Percentiles rank a stretch among this genome's conserved stretches.
These are phyloP conservation scores for Loris lydekkerianus DNA, from an alignment of 2,797 vertebrate genomes.

Conservation along the genomic window DNA sequence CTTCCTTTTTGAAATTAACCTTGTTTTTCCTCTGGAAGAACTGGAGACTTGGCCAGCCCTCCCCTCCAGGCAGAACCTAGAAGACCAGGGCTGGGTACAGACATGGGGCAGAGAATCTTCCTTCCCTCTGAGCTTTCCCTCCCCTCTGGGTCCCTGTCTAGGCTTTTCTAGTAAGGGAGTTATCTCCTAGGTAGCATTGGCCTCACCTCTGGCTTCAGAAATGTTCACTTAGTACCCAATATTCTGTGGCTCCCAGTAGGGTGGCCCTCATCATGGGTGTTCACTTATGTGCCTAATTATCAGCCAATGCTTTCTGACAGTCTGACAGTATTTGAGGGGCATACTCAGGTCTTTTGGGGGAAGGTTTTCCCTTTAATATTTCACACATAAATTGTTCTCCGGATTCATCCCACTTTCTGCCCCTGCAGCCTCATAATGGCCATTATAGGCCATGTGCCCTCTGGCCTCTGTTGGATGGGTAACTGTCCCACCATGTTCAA, in stretches of 20 bases:
- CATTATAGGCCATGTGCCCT: background rate
- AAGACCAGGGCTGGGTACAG: fast-evolving
- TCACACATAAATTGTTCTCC: background rate
- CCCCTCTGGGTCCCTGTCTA: background rate
- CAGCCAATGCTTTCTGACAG: background rate
- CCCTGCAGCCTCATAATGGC: background rate
- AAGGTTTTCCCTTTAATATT: background rate
- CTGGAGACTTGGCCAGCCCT: background rate
- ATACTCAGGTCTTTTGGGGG: background rate
- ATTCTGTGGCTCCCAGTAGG: background rate
- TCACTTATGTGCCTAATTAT: background rate
- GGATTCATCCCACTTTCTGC: background rate
- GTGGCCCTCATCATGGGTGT: background rate
- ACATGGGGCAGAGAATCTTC: background rate
- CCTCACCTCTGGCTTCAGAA: background rate
- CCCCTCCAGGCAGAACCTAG: background rate
- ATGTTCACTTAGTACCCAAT: background rate
- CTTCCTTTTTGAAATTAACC: slow-evolving; percentile 12
- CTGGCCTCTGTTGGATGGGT: background rate
- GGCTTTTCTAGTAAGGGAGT: background rate
- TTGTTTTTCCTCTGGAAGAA: background rate
- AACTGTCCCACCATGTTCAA: background rate
- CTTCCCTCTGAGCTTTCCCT: background rate
- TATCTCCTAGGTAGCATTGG: background rate
- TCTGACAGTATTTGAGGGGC: background rate